Evolutionary conservation across 1,140 invertebrate species (phyloP).

Genomic region (Hypsibius dujardini): DNA sequence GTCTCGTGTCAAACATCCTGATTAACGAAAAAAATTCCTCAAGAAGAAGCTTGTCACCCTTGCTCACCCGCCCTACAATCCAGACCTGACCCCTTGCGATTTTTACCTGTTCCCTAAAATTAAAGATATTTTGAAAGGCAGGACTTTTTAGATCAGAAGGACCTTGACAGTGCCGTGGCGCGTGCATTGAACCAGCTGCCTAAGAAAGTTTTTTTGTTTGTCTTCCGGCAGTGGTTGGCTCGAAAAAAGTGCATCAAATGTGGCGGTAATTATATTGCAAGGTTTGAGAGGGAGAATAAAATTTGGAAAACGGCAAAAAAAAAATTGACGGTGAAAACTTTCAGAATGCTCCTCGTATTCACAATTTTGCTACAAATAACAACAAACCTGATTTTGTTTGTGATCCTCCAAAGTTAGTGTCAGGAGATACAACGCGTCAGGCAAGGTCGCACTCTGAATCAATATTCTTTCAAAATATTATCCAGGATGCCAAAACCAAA

Average conservation of each 20-base stretch:
- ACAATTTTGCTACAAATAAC: not conserved
- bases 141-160: not conserved
- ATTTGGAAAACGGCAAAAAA: not conserved
- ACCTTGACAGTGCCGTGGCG: not conserved
- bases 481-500: too few relatives aligned
- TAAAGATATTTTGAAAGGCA: not conserved
- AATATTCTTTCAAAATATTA: too few relatives aligned
- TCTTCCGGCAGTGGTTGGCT: not conserved
- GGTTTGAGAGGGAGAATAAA: not conserved
- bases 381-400: not conserved
- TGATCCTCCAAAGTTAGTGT: not conserved
- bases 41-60: not conserved
- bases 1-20: not conserved
- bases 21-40: not conserved
- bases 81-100: not conserved
- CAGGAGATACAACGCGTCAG: not conserved
- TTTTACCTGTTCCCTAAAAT: constrained; percentile 2
- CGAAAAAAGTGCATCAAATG: not conserved
- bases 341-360: constrained; percentile 5
- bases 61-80: not conserved
- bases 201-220: not conserved
- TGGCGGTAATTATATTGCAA: not conserved
- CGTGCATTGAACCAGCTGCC: not conserved
- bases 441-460: too few relatives aligned
- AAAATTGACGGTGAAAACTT: not conserved